phyloP scores from a whole-genome alignment of 2,888 invertebrate genomes.

The Anorthoa munda region DNA sequence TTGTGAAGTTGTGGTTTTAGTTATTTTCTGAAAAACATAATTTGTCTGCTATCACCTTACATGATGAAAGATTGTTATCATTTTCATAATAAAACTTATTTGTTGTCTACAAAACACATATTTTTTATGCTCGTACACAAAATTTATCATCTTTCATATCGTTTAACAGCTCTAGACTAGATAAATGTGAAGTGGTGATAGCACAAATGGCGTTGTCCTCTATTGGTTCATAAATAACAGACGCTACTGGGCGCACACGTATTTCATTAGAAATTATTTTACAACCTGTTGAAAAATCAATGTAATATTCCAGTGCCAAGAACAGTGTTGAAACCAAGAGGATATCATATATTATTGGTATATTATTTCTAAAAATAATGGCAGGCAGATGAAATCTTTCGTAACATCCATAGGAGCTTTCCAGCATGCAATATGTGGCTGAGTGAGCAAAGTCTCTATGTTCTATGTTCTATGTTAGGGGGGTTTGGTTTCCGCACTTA shows the following conservation, averaged over 20 bases:
- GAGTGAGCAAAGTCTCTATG: background rate
- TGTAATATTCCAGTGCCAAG: conserved; percentile 40
- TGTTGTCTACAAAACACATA: conserved; percentile 5
- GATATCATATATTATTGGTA: conserved; percentile 22
- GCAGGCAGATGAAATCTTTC: background rate
- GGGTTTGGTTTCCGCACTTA: too few species aligned
- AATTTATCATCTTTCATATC: conserved; percentile 53
- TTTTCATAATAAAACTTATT: conserved; percentile 13
- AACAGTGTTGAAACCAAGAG: conserved; percentile 19
- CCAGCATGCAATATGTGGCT: background rate
- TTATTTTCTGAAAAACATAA: background rate
- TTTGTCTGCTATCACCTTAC: background rate
- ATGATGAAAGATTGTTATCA: conserved; percentile 5
- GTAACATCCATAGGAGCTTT: background rate
- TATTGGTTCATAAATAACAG: conserved; percentile 49
- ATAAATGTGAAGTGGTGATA: conserved; percentile 63
- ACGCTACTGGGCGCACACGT: conserved; percentile 22
- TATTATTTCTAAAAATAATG: conserved; percentile 14
- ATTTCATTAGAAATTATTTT: conserved; percentile 48
- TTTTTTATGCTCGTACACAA: conserved; percentile 2
- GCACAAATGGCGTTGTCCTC: conserved; percentile 52
- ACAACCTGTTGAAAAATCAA: conserved; percentile 57
- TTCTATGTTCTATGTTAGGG: too few species aligned
- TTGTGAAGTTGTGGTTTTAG: background rate
- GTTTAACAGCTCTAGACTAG: conserved; percentile 26